phyloP scores from a whole-genome alignment of 2,888 invertebrate species.

The Lypha dubia region DNA sequence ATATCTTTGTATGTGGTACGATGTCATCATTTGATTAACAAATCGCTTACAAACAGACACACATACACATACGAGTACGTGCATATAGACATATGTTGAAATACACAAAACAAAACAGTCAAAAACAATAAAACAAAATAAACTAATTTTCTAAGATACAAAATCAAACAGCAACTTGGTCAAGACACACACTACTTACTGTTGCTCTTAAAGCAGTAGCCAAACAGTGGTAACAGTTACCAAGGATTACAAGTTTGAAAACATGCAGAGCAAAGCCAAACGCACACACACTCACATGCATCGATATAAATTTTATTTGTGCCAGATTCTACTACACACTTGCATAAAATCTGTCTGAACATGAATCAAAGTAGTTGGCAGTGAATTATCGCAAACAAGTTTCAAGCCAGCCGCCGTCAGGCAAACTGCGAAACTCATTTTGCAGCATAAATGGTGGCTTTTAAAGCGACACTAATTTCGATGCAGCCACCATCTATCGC shows the following conservation, averaged over 20 bases:
- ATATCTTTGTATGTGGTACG: conserved; percentile 39
- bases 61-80: not conserved
- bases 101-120: conserved; percentile 20
- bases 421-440: conserved; percentile 74
- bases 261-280: conserved; percentile 33
- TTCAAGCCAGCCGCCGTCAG: conserved; percentile 81
- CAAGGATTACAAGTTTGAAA: conserved; percentile 70
- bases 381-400: conserved; percentile 83
- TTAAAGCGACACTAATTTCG: conserved; percentile 22
- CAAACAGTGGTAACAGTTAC: conserved; percentile 48
- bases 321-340: conserved; percentile 32
- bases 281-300: not conserved
- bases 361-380: conserved; percentile 76
- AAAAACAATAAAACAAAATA: no score
- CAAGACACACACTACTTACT: no score
- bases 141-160: conserved; percentile 27
- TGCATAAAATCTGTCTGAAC: conserved; percentile 54
- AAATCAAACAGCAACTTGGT: conserved; percentile 41
- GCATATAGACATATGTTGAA: not conserved
- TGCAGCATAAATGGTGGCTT: not conserved
- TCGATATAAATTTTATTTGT: not conserved
- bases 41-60: conserved; percentile 74
- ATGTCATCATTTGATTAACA: conserved; percentile 81
- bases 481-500: conserved; percentile 30
- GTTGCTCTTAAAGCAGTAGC: conserved; percentile 39